These are phyloP conservation scores for Myopa testacea DNA, from an alignment of 2,888 invertebrate species.

Conservation along the genomic window DNA sequence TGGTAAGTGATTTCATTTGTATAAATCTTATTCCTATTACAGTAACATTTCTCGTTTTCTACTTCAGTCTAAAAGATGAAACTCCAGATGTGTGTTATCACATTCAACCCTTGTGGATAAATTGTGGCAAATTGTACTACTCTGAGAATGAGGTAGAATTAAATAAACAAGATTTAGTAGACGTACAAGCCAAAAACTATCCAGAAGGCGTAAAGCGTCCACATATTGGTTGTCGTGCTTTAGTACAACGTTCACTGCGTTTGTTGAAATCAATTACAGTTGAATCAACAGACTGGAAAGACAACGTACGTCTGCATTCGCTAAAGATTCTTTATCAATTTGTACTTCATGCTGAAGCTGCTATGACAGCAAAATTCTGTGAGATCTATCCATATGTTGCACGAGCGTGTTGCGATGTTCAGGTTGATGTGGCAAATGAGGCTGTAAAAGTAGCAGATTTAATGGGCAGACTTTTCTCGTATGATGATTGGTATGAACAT, in stretches of 20 bases:
- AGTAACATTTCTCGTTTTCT: neutral
- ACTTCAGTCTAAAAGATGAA: slow-evolving; percentile 79
- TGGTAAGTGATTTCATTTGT: slow-evolving; percentile 70
- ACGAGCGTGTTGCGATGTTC: slow-evolving; percentile 60
- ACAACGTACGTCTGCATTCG: slow-evolving; percentile 66
- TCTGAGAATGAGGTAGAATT: slow-evolving; percentile 89
- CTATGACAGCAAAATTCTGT: slow-evolving; percentile 65
- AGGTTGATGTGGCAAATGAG: slow-evolving; percentile 55
- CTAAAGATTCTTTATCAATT: slow-evolving; percentile 65
- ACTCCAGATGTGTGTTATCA: slow-evolving; percentile 77
- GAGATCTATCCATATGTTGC: slow-evolving; percentile 64
- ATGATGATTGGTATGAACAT: slow-evolving; percentile 63
- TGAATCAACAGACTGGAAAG: slow-evolving; percentile 66
- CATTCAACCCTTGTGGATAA: slow-evolving; percentile 76
- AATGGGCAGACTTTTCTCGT: slow-evolving; percentile 63
- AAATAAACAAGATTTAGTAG: slow-evolving; percentile 85
- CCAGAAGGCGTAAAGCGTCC: slow-evolving; percentile 80
- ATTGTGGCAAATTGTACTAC: slow-evolving; percentile 82
- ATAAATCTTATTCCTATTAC: too few relatives aligned
- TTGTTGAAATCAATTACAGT: slow-evolving; percentile 61
- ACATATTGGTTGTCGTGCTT: slow-evolving; percentile 84
- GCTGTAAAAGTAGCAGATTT: slow-evolving; percentile 64
- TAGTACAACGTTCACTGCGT: slow-evolving; percentile 77
- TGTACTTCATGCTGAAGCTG: slow-evolving; percentile 64
- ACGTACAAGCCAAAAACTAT: slow-evolving; percentile 78